Base-by-base conservation (phyloP, 2,113 vertebrate species). In the Vidua chalybeata region DNA sequence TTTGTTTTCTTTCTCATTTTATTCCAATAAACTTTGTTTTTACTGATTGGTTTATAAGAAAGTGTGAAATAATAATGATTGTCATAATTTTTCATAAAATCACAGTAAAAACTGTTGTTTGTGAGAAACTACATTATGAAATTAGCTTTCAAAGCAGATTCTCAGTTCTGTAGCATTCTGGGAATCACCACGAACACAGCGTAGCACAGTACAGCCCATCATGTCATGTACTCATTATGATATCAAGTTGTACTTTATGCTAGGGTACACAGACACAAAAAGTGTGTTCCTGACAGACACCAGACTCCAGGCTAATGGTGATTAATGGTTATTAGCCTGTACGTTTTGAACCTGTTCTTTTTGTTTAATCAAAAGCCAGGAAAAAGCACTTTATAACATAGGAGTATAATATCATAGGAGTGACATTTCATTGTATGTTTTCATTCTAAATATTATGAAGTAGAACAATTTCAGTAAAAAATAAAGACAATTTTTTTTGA, bases 251-350 rank as follows among this genome's bases (percentile, higher is more conserved):
- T 93, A 45, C 72, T 89, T 96, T 83, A 56, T 91, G 74, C 54
- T 82, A 66, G 75, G 79, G 35, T 84, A 80, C n/a, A 37, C 52
- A 51, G 23, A 12, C 37, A 43, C 87, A 83, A 84, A 88, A 62
- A 89, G 24, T 1, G 1, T 13, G 13, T 75, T 78, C 93, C 88
- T 97, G 92, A 90, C 52, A 84, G 87, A 91, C 26, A 73, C n/a
- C 84, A 95, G 61, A n/a, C 82, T 90, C 59, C 87, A 51, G 56
- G 67, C 64, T 84, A 88, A 61, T 10, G 27, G 52, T 87, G 80
- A 95, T 97, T 97, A 90, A 94, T 92, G 48, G 37, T 21, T 93
- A 75, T 93, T 95, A 62, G 85, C 56, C 41, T 92, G 26, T 78
- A 81, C 2, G 2, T 80, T 86, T 96, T 61, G 84, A 94, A 91